Conservation (phyloP, 2,113 vertebrate species). For the Apaloderma vittatum region DNA sequence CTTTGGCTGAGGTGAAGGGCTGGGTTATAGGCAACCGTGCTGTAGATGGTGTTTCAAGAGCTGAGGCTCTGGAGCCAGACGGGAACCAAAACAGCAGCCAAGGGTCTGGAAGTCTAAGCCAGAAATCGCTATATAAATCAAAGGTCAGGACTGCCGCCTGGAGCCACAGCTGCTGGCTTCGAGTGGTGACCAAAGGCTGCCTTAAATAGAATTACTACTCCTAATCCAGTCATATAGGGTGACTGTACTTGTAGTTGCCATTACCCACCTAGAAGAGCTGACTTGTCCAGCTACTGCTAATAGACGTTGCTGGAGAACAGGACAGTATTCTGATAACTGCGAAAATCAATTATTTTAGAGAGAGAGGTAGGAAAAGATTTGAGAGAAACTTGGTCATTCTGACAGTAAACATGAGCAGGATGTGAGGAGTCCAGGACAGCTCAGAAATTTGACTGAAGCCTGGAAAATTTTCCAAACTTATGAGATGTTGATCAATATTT, state of each 20-base stretch:
- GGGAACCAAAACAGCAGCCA: neutral
- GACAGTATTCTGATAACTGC: neutral
- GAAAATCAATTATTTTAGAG: neutral
- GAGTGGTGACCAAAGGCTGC: neutral
- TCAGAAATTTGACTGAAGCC: neutral
- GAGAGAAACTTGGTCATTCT: neutral
- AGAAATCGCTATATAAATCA: neutral
- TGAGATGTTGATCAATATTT: neutral
- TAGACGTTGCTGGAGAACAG: neutral
- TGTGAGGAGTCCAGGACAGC: neutral
- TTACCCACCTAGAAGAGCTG: neutral
- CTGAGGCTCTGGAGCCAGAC: neutral
- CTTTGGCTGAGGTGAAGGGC: neutral
- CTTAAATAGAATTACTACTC: neutral
- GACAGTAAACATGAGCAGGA: neutral
- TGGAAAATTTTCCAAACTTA: neutral
- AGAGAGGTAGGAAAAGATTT: neutral
- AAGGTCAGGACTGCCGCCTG: neutral
- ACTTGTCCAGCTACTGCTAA: neutral
- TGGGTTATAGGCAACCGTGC: neutral
- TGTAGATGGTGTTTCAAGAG: neutral
- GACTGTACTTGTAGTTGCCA: neutral
- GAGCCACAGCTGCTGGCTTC: neutral
- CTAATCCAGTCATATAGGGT: neutral
- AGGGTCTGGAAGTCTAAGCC: neutral